Evolutionary conservation across 2,888 invertebrate genomes (phyloP).

Genomic region (Amiota minor): DNA sequence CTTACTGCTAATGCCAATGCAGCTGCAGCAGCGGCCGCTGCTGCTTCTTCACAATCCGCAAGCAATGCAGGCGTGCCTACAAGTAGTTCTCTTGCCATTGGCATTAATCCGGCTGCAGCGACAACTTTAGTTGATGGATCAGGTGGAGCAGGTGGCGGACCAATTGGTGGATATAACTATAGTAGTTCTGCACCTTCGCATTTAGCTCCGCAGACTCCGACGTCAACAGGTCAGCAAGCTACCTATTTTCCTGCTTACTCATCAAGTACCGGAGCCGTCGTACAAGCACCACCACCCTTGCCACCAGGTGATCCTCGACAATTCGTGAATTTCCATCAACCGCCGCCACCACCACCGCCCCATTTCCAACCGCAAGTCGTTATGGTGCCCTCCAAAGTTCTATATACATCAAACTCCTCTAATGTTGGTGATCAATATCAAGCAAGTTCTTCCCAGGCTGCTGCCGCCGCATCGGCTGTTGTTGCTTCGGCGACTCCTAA

Average conservation of each 20-base stretch:
- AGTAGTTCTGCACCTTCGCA: constrained; percentile 62
- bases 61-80: constrained; percentile 45
- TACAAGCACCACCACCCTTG: constrained; percentile 40
- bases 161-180: constrained; percentile 53
- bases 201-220: constrained; percentile 42
- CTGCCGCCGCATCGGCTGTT: constrained; percentile 68
- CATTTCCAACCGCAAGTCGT: constrained; percentile 51
- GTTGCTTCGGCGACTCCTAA: constrained; percentile 21
- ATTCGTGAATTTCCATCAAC: constrained; percentile 63
- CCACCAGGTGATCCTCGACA: constrained; percentile 57
- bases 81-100: constrained; percentile 18
- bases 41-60: constrained; percentile 43
- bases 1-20: constrained; percentile 62
- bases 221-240: constrained; percentile 42
- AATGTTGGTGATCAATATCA: constrained; percentile 17
- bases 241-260: constrained; percentile 50
- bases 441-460: constrained; percentile 50
- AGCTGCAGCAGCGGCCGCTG: constrained; percentile 48
- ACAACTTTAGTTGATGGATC: constrained; percentile 36
- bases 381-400: constrained; percentile 17
- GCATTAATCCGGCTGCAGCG: constrained; percentile 23
- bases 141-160: constrained; percentile 6
- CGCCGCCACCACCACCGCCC: constrained; percentile 58
- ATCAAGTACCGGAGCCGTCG: constrained; percentile 19
- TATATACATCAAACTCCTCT: constrained; percentile 36